Evolutionary conservation across 2,113 vertebrate genomes (phyloP).

Genomic region (Malaclemys terrapin): DNA sequence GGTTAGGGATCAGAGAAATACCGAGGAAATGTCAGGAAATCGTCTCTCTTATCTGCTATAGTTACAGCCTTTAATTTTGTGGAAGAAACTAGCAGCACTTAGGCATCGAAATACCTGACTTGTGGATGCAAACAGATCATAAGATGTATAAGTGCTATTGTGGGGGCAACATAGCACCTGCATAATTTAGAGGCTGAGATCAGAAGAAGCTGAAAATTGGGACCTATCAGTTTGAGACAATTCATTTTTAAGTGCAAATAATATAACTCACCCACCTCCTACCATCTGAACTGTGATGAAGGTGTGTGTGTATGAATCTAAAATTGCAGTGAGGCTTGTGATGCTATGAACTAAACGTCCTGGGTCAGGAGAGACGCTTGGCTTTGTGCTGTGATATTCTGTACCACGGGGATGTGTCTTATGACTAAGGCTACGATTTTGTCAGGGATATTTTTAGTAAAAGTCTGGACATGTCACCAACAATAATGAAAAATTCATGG

Average conservation of each 20-base stretch:
- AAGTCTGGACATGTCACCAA: too few relatives aligned
- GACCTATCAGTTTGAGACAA: too few relatives aligned
- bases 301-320: too few relatives aligned
- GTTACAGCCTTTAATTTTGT: not conserved
- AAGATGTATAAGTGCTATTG: not conserved
- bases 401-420: too few relatives aligned
- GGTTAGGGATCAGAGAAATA: not conserved
- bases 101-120: not conserved
- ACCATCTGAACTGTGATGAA: too few relatives aligned
- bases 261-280: not conserved
- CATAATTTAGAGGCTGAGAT: not conserved
- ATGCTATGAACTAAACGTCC: not conserved
- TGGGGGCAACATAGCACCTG: not conserved
- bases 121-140: rapidly evolving
- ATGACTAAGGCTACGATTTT: too few relatives aligned
- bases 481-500: too few relatives aligned
- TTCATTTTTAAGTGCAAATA: not conserved
- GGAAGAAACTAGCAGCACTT: not conserved
- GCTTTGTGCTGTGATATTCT: not conserved
- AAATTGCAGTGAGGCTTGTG: not conserved
- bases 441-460: too few relatives aligned
- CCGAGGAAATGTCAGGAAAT: not conserved
- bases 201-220: not conserved
- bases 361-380: not conserved
- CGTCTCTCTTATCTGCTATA: not conserved